Conservation (phyloP, 2,888 invertebrate genomes). For the Drosophila monieri region DNA sequence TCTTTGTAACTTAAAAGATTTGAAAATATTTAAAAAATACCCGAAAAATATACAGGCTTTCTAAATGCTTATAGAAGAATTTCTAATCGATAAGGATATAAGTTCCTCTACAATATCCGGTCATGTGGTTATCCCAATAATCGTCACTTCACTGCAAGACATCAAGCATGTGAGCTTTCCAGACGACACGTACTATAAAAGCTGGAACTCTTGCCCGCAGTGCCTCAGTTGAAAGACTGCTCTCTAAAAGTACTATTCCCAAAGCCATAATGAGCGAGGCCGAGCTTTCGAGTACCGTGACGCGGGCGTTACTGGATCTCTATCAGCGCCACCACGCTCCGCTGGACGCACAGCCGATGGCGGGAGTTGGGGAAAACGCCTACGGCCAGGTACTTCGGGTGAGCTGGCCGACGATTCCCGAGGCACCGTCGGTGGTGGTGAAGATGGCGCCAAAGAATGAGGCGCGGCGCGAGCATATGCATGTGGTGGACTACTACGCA, state of each 20-base stretch:
- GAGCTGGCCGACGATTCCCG: conserved; percentile 28
- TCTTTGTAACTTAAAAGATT: not conserved
- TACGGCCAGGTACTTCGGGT: conserved; percentile 43
- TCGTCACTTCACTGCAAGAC: conserved; percentile 9
- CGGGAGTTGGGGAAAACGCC: conserved; percentile 50
- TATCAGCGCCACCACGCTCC: conserved; percentile 25
- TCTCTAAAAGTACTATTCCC: not conserved
- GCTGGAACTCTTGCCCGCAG: conserved; percentile 14
- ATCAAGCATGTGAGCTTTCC: conserved; percentile 15
- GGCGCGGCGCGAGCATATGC: conserved; percentile 72
- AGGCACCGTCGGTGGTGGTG: conserved; percentile 47
- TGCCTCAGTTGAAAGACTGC: conserved; percentile 19
- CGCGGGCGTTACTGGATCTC: conserved; percentile 20
- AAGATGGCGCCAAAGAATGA: conserved; percentile 77
- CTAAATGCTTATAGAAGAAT: not conserved
- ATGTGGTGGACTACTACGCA: conserved; percentile 71
- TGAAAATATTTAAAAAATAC: not conserved
- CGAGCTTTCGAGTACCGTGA: conserved; percentile 31
- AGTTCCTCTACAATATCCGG: not conserved
- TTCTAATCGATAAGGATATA: not conserved
- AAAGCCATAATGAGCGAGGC: conserved; percentile 27
- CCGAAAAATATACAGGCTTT: not conserved
- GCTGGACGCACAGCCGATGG: conserved; percentile 26
- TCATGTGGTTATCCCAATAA: conserved; percentile 10
- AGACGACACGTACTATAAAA: conserved; percentile 27